Base-by-base conservation (phyloP, 2,113 vertebrate species). In the Periophthalmus modestus region DNA sequence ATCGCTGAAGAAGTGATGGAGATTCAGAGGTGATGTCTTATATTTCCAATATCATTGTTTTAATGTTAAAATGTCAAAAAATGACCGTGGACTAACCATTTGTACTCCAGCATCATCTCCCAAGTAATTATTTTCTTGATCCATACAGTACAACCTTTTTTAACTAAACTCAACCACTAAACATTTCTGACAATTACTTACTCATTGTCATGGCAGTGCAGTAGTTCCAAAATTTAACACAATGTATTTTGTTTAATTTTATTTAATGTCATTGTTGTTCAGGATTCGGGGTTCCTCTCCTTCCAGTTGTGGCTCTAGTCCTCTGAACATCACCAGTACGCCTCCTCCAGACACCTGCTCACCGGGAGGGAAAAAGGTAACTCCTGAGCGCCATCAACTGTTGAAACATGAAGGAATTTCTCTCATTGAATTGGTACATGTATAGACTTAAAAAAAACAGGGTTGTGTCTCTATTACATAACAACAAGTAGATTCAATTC, bases 1-100 rank as follows among this genome's bases (percentile, higher is more conserved):
- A 99, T 99, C 66, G 98, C 97, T 11, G 98, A 99, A 84, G 98
- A 99, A 88, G 96, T 99, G 88, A 98, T 99, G 97, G 98, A 99
- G 92, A 97, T 98, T 82, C 98, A 99, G 90, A 97, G 97, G 98
- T 97, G 78, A 94, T 91, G 78, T 77, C 4, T 81, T 24, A 28
- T 58, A 28, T 14, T 18, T 4, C 2, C 19, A 7, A 15, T 12
- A 24, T 24, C 24, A 33, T 28, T 19, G 5, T 34, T 34, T 12
- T 65, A n/a, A 12, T n/a, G 28, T 23, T 14, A 34, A 52, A 57
- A 66, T 33, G 24, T 23, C 57, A n/a, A 18, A 7, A 19, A 7
- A n/a, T n/a, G 16, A 54, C 7, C n/a, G 19, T 19, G 50, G 50
- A 7, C 2, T 7, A 19, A 19, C 18, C 18, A 19, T 54, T 16